phyloP scores from a whole-genome alignment of 2,797 vertebrate species.

The Anguilla obscura region DNA sequence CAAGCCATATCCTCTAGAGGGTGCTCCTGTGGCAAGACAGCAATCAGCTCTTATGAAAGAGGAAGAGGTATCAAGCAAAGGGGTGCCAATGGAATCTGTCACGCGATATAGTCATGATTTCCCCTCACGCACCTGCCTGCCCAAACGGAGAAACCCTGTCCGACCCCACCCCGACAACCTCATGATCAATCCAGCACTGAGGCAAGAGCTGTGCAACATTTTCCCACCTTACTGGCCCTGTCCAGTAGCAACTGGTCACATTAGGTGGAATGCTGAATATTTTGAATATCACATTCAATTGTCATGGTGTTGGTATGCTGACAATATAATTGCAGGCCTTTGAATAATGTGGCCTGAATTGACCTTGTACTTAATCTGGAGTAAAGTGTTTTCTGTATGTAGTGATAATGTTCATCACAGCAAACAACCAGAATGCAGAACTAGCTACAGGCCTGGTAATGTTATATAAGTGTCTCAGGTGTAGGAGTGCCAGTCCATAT shows the following conservation, averaged over 20 bases:
- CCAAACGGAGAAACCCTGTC: constrained; percentile 54
- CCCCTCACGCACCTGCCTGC: constrained; percentile 47
- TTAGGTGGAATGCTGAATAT: background rate
- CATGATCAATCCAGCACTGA: constrained; percentile 70
- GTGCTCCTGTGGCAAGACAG: constrained; percentile 40
- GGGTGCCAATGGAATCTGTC: constrained; percentile 40
- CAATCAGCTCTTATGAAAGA: constrained; percentile 30
- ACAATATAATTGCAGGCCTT: background rate
- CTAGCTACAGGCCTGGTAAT: no score
- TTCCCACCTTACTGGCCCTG: background rate
- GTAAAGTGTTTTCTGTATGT: background rate
- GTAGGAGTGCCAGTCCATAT: no score
- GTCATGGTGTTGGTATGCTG: no score
- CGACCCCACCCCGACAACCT: constrained; percentile 74
- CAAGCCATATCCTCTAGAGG: constrained; percentile 45
- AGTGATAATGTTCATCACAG: no score
- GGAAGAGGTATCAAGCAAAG: background rate
- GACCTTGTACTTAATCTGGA: background rate
- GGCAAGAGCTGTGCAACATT: constrained; percentile 53
- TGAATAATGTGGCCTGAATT: background rate
- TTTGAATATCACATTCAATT: background rate
- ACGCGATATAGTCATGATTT: constrained; percentile 73
- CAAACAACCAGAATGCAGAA: no score
- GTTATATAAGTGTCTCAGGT: no score
- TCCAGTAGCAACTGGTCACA: background rate